These are phyloP conservation scores for Eidolon dupreanum DNA, from an alignment of 2,797 vertebrate genomes.

Conservation along the genomic window DNA sequence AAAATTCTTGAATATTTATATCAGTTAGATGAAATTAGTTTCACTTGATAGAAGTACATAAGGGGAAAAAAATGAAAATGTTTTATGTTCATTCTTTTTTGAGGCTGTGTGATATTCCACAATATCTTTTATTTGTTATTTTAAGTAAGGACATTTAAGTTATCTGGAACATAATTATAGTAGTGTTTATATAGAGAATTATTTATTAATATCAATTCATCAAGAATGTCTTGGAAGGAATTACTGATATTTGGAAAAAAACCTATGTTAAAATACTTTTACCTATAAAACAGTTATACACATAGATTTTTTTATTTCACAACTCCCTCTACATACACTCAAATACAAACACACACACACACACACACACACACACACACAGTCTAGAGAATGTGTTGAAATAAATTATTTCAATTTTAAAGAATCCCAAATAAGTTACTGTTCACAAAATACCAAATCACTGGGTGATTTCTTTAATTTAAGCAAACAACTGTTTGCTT, in stretches of 20 bases:
- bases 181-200: slow-evolving; percentile 17
- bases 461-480: background rate
- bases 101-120: background rate
- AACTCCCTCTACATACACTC: background rate
- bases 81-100: background rate
- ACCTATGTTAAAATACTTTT: background rate
- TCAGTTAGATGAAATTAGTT: background rate
- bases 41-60: background rate
- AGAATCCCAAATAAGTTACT: background rate
- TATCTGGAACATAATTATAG: background rate
- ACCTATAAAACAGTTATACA: background rate
- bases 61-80: background rate
- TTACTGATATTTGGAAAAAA: background rate
- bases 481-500: background rate
- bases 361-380: background rate
- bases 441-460: background rate
- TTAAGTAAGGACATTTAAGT: background rate
- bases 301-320: background rate
- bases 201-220: background rate
- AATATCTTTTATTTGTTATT: background rate
- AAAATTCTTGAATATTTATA: slow-evolving; percentile 16
- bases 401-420: background rate
- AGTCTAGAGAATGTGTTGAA: background rate
- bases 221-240: background rate
- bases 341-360: background rate